Percentiles rank a stretch among this genome's conserved stretches.
phyloP scores from a whole-genome alignment of 2,888 invertebrate species.

The Galerucella pusilla region DNA sequence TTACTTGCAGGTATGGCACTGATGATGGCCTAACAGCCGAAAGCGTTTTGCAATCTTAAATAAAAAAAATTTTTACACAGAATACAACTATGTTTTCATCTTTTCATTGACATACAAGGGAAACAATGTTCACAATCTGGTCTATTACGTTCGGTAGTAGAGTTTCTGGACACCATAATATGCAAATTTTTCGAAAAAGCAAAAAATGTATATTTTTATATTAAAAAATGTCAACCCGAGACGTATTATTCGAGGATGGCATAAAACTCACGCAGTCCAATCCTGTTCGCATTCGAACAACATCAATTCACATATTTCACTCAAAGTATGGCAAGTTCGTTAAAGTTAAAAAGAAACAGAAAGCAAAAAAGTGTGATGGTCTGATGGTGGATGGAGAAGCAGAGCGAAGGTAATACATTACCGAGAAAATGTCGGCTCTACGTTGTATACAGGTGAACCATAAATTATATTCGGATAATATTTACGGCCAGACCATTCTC shows the following conservation, averaged over 20 bases:
- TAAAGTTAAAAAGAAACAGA: conserved; percentile 47
- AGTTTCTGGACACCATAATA: too few species aligned
- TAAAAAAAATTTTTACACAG: too few species aligned
- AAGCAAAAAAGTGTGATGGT: conserved; percentile 46
- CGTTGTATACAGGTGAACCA: conserved; percentile 59
- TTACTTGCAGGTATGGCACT: too few species aligned
- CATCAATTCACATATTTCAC: conserved; percentile 43
- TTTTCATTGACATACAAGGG: too few species aligned
- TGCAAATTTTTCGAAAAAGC: too few species aligned
- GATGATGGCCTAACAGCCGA: too few species aligned
- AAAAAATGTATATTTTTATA: too few species aligned
- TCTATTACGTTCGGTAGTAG: too few species aligned
- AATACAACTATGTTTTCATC: too few species aligned
- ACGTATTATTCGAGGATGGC: neutral
- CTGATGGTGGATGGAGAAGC: conserved; percentile 33
- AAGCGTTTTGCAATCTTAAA: too few species aligned
- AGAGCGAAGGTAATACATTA: conserved; percentile 52
- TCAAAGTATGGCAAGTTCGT: conserved; percentile 43
- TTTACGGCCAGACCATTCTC: conserved; percentile 62
- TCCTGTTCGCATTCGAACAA: conserved; percentile 24
- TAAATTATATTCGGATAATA: conserved; percentile 65
- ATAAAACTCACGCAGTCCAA: conserved; percentile 5
- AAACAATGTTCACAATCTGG: too few species aligned
- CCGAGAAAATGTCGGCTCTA: conserved; percentile 54
- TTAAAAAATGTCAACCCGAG: neutral